These are phyloP conservation scores for Leistus spinibarbis DNA, from an alignment of 2,888 invertebrate genomes.

Conservation along the genomic window DNA sequence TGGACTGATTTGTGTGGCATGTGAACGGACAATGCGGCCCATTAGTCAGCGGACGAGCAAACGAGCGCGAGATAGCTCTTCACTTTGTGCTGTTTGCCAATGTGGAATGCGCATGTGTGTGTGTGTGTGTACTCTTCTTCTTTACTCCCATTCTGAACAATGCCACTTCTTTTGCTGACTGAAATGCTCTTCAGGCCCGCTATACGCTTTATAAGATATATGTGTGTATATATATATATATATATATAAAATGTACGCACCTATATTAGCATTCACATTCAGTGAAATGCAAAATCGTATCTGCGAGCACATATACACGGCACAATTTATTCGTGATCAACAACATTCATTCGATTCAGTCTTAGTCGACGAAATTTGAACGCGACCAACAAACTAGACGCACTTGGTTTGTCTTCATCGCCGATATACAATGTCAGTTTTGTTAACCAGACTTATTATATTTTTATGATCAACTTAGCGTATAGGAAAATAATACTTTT, in stretches of 20 bases:
- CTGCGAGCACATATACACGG: neutral
- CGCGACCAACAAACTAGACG: too few relatives aligned
- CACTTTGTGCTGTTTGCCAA: neutral
- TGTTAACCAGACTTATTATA: too few relatives aligned
- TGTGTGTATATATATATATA: neutral
- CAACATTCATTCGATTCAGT: neutral
- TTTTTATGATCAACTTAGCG: too few relatives aligned
- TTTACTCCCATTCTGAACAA: neutral
- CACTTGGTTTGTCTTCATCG: too few relatives aligned
- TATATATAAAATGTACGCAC: neutral
- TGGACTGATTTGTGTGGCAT: conserved; percentile 36
- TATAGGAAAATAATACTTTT: too few relatives aligned
- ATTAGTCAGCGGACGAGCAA: conserved; percentile 26
- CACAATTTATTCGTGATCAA: neutral
- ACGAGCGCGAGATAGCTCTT: neutral
- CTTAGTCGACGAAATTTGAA: neutral
- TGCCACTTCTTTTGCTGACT: neutral
- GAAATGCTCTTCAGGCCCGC: neutral
- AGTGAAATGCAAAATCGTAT: neutral
- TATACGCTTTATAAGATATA: neutral
- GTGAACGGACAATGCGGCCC: conserved; percentile 32
- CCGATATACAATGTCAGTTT: too few relatives aligned
- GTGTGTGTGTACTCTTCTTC: neutral
- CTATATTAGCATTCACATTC: neutral
- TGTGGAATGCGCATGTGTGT: neutral